These are phyloP conservation scores for Craniophora ligustri DNA, from an alignment of 2,888 invertebrate genomes.

Conservation along the genomic window DNA sequence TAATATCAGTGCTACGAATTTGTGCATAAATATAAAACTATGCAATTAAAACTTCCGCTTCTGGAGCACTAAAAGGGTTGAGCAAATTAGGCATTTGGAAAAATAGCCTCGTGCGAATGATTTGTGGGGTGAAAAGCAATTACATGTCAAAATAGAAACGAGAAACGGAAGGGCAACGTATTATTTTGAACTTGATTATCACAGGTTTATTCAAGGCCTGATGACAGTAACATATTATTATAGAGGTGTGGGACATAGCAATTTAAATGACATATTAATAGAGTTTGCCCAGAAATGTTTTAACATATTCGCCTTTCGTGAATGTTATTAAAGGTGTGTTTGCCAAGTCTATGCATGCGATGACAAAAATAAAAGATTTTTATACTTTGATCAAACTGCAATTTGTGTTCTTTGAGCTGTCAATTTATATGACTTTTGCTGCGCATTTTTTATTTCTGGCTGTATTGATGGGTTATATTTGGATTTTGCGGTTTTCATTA, in stretches of 20 bases:
- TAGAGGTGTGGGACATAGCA: conserved; percentile 20
- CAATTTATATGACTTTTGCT: conserved; percentile 1
- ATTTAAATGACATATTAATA: conserved; percentile 54
- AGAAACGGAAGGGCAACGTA: conserved; percentile 9
- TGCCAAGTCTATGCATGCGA: not conserved
- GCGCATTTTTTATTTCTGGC: conserved; percentile 10
- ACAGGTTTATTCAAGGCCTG: conserved; percentile 43
- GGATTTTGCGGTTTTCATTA: too few species aligned
- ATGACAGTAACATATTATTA: conserved; percentile 39
- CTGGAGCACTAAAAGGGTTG: conserved; percentile 44
- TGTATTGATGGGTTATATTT: conserved; percentile 10
- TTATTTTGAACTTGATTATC: conserved; percentile 28
- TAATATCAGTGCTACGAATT: conserved; percentile 40
- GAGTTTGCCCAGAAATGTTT: conserved; percentile 32
- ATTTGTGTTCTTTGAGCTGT: conserved; percentile 19
- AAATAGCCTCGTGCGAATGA: conserved; percentile 42
- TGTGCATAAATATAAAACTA: conserved; percentile 43
- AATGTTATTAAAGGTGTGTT: conserved; percentile 9
- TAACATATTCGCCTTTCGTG: conserved; percentile 36
- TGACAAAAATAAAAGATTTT: conserved; percentile 17
- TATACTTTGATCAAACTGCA: conserved; percentile 16
- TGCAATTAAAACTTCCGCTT: conserved; percentile 53
- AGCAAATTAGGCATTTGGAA: conserved; percentile 47
- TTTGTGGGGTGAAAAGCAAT: conserved; percentile 46
- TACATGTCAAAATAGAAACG: conserved; percentile 44